Percentiles rank a stretch among this genome's conserved stretches.
phyloP scores from a whole-genome alignment of 2,888 invertebrate species.

The Pristionchus fissidentatus region DNA sequence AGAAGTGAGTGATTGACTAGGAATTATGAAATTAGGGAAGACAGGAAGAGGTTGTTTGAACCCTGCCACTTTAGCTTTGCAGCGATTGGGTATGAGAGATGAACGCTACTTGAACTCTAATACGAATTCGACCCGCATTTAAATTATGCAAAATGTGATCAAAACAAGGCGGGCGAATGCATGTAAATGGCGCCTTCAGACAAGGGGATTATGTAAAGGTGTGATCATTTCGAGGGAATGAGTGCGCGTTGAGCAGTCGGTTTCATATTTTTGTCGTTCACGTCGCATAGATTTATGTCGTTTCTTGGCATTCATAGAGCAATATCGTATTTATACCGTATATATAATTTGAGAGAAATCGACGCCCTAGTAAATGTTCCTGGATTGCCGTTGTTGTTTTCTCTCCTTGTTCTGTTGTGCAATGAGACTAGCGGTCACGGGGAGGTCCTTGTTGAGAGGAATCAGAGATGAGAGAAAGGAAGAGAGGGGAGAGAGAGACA shows the following conservation, averaged over 20 bases:
- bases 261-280: background rate
- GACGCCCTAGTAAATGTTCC: too few relatives aligned
- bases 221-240: background rate
- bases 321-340: too few relatives aligned
- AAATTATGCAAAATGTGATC: background rate
- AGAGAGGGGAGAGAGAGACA: constrained; percentile 13
- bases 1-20: background rate
- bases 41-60: too few relatives aligned
- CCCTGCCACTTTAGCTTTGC: too few relatives aligned
- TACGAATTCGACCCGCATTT: background rate
- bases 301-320: too few relatives aligned
- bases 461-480: constrained; percentile 4
- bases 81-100: background rate
- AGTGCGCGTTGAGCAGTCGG: background rate
- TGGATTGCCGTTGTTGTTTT: background rate
- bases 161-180: background rate
- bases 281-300: too few relatives aligned
- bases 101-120: background rate
- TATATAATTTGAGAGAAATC: too few relatives aligned
- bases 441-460: constrained; percentile 13
- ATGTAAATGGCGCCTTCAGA: background rate
- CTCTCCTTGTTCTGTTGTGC: background rate
- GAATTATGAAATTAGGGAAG: too few relatives aligned
- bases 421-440: background rate
- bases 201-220: background rate